A percentile compares a stretch with the other conserved stretches of the same genome.
phyloP scores from a whole-genome alignment of 2,113 vertebrate genomes.

The Epinephelus moara region DNA sequence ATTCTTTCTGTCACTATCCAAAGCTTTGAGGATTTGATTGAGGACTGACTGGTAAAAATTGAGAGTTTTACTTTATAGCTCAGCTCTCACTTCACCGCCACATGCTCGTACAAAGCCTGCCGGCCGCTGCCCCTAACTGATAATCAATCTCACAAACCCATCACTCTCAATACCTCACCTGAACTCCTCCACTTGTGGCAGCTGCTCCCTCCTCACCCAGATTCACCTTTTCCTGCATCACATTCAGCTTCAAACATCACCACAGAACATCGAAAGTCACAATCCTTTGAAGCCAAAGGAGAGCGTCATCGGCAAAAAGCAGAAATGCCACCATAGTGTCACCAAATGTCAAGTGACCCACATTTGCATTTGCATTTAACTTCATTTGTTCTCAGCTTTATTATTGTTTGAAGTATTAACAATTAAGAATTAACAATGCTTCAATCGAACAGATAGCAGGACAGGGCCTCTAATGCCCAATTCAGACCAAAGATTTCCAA shows the following conservation, averaged over 20 bases:
- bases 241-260: background rate
- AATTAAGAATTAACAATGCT: background rate
- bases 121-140: conserved; percentile 4
- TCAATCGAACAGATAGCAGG: background rate
- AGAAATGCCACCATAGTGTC: background rate
- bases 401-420: background rate
- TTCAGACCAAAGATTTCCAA: too few species aligned
- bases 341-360: background rate
- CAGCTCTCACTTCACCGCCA: conserved; percentile 1
- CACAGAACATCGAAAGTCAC: background rate
- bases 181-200: conserved; percentile 21
- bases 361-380: conserved; percentile 9
- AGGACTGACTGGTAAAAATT: conserved; percentile 32
- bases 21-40: conserved; percentile 27
- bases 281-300: background rate
- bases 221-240: background rate
- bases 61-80: conserved; percentile 36
- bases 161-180: conserved; percentile 22
- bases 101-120: conserved; percentile 30
- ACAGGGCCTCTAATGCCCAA: background rate
- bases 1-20: conserved; percentile 27
- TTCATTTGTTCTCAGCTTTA: background rate
- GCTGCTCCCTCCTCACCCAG: conserved; percentile 16
- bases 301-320: conserved; percentile 4
- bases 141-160: conserved; percentile 35